phyloP scores from a whole-genome alignment of 2,888 invertebrate species.

The Orchestes rusci region DNA sequence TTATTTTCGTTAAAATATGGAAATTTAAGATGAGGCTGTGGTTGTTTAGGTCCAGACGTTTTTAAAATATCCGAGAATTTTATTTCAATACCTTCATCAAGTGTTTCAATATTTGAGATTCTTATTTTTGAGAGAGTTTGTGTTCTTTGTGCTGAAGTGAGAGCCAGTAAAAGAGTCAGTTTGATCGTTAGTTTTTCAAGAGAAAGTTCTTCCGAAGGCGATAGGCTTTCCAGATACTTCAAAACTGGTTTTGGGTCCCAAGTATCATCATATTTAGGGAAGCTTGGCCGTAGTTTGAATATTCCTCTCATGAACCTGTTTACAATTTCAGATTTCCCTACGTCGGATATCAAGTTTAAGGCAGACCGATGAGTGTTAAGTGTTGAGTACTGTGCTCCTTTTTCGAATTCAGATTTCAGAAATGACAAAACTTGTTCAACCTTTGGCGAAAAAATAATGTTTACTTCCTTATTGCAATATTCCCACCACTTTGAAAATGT shows the following conservation, averaged over 20 bases:
- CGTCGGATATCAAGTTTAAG: conserved; percentile 7
- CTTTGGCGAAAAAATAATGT: not conserved
- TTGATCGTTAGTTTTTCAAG: conserved; percentile 11
- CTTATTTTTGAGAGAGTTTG: conserved; percentile 8
- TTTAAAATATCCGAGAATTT: conserved; percentile 9
- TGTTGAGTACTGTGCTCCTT: conserved; percentile 6
- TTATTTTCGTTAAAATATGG: not conserved
- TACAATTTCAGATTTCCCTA: conserved; percentile 4
- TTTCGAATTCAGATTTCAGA: conserved; percentile 10
- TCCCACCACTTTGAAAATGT: conserved; percentile 1
- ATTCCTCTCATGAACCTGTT: conserved; percentile 20
- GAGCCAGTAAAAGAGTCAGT: conserved; percentile 5
- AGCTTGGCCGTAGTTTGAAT: conserved; percentile 17
- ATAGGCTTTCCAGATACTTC: conserved; percentile 7
- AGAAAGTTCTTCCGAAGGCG: conserved; percentile 21
- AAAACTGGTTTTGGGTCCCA: conserved; percentile 17
- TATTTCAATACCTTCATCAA: conserved; percentile 4
- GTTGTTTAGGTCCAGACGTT: conserved; percentile 10
- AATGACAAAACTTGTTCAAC: conserved; percentile 4
- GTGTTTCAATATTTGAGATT: not conserved
- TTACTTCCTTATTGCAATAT: conserved; percentile 1
- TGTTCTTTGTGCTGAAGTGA: conserved; percentile 6
- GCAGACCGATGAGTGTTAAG: conserved; percentile 10
- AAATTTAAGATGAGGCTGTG: conserved; percentile 2
- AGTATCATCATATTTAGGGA: conserved; percentile 18